Evolutionary conservation across 2,888 invertebrate species (phyloP).

Genomic region (Calephelis perditalis): DNA sequence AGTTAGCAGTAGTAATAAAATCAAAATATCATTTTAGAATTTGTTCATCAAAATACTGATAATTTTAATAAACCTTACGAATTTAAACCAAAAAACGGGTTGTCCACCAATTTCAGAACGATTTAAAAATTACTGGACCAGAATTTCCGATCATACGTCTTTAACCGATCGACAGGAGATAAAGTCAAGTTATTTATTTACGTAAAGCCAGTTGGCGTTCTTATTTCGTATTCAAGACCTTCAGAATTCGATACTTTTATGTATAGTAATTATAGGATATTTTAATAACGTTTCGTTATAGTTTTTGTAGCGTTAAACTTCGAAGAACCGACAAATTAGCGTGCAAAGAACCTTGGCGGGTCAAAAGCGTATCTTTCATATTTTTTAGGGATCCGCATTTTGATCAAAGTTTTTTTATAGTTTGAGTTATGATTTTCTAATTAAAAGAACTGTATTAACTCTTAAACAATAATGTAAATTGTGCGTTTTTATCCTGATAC

Average conservation of each 20-base stretch:
- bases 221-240: conserved; percentile 49
- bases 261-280: conserved; percentile 26
- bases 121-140: conserved; percentile 33
- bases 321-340: conserved; percentile 48
- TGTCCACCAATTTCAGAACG: conserved; percentile 11
- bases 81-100: conserved; percentile 2
- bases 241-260: conserved; percentile 27
- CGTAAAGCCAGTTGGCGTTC: conserved; percentile 51
- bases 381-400: conserved; percentile 29
- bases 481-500: no score
- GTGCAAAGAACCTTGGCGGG: conserved; percentile 46
- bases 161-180: conserved; percentile 50
- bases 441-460: no score
- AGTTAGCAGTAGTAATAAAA: no score
- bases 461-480: no score
- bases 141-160: conserved; percentile 55
- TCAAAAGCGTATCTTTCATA: conserved; percentile 41
- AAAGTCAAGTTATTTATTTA: conserved; percentile 53
- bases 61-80: no score
- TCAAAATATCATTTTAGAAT: no score
- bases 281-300: conserved; percentile 35
- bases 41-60: no score
- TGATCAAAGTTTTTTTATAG: no score
- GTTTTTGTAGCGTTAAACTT: conserved; percentile 37
- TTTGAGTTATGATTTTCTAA: no score